phyloP scores from a whole-genome alignment of 2,113 vertebrate species.

The Cricetomys ansorgei region DNA sequence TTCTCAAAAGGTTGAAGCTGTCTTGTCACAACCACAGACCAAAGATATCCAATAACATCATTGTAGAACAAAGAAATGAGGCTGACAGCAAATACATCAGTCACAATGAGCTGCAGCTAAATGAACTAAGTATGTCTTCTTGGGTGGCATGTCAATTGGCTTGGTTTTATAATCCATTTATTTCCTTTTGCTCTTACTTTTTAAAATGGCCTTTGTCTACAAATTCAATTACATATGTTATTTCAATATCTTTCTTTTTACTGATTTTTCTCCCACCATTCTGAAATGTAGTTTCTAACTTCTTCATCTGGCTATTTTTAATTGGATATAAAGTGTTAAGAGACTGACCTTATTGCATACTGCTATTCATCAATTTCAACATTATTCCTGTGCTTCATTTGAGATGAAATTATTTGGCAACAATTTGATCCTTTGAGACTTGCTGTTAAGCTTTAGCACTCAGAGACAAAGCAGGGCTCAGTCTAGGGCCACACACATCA shows the following conservation, averaged over 20 bases:
- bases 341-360: background rate
- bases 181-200: background rate
- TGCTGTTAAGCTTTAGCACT: background rate
- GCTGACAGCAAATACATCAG: background rate
- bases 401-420: background rate
- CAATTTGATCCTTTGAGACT: background rate
- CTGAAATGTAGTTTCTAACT: background rate
- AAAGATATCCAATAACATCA: constrained; percentile 3
- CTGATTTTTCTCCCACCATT: background rate
- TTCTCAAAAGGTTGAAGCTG: background rate
- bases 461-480: background rate
- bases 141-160: background rate
- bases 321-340: background rate
- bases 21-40: background rate
- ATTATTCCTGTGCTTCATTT: background rate
- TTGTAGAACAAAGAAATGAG: background rate
- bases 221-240: background rate
- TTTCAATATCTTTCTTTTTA: background rate
- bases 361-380: constrained; percentile 6
- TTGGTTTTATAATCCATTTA: background rate
- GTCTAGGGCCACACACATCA: background rate
- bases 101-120: background rate
- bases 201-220: background rate
- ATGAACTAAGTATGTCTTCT: background rate
- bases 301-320: background rate